These are phyloP conservation scores for Drosophila conformis DNA, from an alignment of 2,888 invertebrate species.

Conservation along the genomic window DNA sequence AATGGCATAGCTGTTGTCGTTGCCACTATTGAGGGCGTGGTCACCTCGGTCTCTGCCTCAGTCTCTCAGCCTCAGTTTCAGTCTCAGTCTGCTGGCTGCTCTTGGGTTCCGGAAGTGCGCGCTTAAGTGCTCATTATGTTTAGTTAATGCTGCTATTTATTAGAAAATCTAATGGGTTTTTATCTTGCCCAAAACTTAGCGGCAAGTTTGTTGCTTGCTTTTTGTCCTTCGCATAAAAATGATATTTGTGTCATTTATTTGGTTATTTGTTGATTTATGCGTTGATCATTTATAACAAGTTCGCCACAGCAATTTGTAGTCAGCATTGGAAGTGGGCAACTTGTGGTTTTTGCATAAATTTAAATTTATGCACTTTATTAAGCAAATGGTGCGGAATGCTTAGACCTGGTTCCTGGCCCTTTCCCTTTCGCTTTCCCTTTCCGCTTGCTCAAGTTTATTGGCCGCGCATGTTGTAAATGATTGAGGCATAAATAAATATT, in stretches of 20 bases:
- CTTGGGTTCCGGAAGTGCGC: conserved; percentile 67
- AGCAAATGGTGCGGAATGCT: conserved; percentile 48
- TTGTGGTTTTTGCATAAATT: conserved; percentile 61
- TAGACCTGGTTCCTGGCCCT: conserved; percentile 3
- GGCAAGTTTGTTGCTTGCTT: conserved; percentile 39
- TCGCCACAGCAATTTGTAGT: conserved; percentile 53
- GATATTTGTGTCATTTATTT: conserved; percentile 71
- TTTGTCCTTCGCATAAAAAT: conserved; percentile 53
- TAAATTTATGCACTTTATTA: conserved; percentile 70
- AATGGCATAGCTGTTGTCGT: conserved; percentile 53
- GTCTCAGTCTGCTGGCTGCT: conserved; percentile 10
- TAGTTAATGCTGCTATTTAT: conserved; percentile 77
- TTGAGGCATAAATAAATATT: conserved; percentile 70
- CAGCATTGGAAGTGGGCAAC: conserved; percentile 27
- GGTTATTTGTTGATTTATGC: conserved; percentile 69
- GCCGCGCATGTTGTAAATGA: conserved; percentile 46
- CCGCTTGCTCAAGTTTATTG: conserved; percentile 21
- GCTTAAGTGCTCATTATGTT: conserved; percentile 80
- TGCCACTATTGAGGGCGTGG: conserved; percentile 50
- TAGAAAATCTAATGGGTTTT: conserved; percentile 76
- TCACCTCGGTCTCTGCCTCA: conserved; percentile 9
- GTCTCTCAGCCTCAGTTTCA: no score
- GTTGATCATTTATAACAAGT: conserved; percentile 57
- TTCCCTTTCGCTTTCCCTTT: neutral
- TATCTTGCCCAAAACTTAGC: conserved; percentile 52